phyloP scores from a whole-genome alignment of 2,888 invertebrate genomes.

The Metopia argyrocephala region DNA sequence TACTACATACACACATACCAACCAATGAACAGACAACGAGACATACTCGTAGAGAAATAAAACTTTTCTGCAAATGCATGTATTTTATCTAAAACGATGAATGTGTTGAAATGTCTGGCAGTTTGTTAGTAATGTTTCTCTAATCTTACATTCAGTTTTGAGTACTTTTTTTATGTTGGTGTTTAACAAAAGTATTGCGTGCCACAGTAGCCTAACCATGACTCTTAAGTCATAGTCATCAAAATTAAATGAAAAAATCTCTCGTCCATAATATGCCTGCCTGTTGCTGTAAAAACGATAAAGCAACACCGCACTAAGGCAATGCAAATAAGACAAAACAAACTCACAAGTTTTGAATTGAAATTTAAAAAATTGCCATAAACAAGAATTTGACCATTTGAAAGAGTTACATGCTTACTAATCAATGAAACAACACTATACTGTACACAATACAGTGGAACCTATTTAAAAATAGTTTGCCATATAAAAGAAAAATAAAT shows the following conservation, averaged over 20 bases:
- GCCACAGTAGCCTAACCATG: conserved; percentile 60
- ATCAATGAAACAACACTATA: conserved; percentile 25
- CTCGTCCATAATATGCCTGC: conserved; percentile 32
- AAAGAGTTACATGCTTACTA: conserved; percentile 12
- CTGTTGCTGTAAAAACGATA: background rate
- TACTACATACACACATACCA: background rate
- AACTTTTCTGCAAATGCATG: background rate
- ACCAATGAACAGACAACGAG: background rate
- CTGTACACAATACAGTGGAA: conserved; percentile 15
- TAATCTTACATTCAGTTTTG: conserved; percentile 57
- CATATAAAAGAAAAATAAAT: too few species aligned
- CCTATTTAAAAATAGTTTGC: background rate
- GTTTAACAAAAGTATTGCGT: conserved; percentile 56
- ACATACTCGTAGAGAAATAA: background rate
- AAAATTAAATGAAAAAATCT: conserved; percentile 45
- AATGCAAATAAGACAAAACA: background rate
- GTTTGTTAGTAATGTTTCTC: background rate
- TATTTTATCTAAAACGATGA: conserved; percentile 27
- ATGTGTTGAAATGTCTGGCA: conserved; percentile 1
- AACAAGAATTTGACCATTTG: conserved; percentile 37
- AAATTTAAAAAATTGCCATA: background rate
- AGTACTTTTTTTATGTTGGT: background rate
- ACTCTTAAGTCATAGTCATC: conserved; percentile 60
- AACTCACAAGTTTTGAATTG: background rate
- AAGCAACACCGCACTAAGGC: background rate